Conservation (phyloP, 2,113 vertebrate genomes). For the Erinaceus europaeus region DNA sequence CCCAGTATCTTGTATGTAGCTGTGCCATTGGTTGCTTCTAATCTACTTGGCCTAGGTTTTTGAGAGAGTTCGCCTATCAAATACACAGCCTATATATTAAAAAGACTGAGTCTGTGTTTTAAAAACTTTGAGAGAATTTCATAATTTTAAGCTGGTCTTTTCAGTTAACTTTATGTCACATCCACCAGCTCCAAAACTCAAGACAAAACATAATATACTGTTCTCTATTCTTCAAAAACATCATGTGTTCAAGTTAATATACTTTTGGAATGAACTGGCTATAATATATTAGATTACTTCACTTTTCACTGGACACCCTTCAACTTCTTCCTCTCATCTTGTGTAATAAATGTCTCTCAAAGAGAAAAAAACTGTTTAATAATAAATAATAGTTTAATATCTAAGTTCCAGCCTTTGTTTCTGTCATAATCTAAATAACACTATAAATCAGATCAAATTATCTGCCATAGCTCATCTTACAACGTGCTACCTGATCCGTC, state of each 20-base stretch:
- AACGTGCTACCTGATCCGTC: accelerated
- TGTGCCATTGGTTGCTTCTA: too few relatives aligned
- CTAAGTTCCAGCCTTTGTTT: too few relatives aligned
- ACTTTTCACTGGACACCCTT: background rate
- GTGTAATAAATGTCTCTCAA: too few relatives aligned
- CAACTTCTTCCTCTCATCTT: background rate
- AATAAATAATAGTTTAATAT: too few relatives aligned
- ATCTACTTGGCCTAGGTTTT: too few relatives aligned
- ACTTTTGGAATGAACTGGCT: background rate
- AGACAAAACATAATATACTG: background rate
- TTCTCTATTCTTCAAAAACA: background rate
- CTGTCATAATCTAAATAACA: too few relatives aligned
- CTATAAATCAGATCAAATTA: background rate
- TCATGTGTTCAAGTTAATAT: background rate
- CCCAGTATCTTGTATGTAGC: too few relatives aligned
- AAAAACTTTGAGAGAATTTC: too few relatives aligned
- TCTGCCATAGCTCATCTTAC: background rate
- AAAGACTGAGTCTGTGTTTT: too few relatives aligned
- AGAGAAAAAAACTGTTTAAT: too few relatives aligned
- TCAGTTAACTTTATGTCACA: background rate
- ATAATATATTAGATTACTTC: background rate
- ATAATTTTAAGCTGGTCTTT: background rate
- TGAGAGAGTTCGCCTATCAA: too few relatives aligned
- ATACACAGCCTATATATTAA: too few relatives aligned
- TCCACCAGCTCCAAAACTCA: background rate